Conservation (phyloP, 2,888 invertebrate genomes). For the Furcula furcula region DNA sequence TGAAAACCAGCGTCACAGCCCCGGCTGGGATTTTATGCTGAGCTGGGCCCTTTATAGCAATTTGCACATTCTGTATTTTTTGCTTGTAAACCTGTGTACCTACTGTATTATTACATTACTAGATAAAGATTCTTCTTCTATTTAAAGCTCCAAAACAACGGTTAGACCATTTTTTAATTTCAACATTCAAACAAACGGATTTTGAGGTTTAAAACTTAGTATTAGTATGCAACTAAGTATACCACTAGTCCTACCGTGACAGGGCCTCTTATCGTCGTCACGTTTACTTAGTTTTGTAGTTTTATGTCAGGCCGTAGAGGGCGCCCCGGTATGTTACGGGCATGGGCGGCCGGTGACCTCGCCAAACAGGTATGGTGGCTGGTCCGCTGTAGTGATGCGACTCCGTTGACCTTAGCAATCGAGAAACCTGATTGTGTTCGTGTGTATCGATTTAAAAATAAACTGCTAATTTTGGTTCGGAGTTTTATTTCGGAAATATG, state of each 20-base stretch:
- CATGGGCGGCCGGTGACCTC: conserved; percentile 35
- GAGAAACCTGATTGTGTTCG: not conserved
- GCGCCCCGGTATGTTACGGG: conserved; percentile 20
- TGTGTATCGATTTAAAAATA: not conserved
- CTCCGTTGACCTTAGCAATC: conserved; percentile 9
- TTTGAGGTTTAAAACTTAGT: conserved; percentile 6
- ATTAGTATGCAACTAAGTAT: conserved; percentile 12
- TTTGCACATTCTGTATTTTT: no score
- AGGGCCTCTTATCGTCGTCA: conserved; percentile 25
- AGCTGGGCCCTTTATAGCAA: no score
- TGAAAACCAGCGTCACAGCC: no score
- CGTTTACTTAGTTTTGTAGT: conserved; percentile 11
- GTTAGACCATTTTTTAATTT: no score
- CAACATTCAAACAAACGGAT: no score
- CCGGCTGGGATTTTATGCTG: no score
- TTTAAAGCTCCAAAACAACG: no score
- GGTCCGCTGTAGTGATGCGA: conserved; percentile 20
- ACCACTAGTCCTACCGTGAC: conserved; percentile 14
- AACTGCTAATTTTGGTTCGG: not conserved
- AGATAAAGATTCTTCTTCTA: no score
- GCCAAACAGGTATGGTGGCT: conserved; percentile 34
- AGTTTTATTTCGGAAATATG: no score
- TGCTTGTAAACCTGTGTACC: no score
- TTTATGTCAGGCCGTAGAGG: not conserved
- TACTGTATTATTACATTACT: no score